A percentile compares a stretch with the other conserved stretches of the same genome.
Evolutionary conservation across 2,888 invertebrate genomes (phyloP).

Genomic region (Mamestra brassicae): DNA sequence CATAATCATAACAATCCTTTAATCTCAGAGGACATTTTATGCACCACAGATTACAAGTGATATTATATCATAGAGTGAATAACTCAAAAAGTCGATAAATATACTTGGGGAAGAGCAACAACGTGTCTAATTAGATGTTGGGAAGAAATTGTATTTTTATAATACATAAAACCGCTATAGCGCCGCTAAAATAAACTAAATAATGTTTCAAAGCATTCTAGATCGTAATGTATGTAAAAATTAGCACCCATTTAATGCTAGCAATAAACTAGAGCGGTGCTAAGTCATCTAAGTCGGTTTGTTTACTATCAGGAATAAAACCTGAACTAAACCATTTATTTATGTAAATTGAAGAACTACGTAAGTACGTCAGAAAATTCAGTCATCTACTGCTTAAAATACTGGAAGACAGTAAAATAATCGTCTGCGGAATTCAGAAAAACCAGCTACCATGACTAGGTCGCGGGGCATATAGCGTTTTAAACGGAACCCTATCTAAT

Average conservation of each 20-base stretch:
- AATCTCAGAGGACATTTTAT: slow-evolving; percentile 80
- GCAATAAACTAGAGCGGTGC: slow-evolving; percentile 81
- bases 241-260: slow-evolving; percentile 86
- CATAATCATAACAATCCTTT: slow-evolving; percentile 74
- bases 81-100: slow-evolving; percentile 66
- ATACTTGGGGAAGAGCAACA: slow-evolving; percentile 72
- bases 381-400: slow-evolving; percentile 79
- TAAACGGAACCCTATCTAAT: slow-evolving; percentile 69
- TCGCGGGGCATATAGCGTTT: slow-evolving; percentile 64
- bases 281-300: slow-evolving; percentile 58
- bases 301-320: slow-evolving; percentile 64
- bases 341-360: slow-evolving; percentile 68
- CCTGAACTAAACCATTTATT: slow-evolving; percentile 63
- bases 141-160: slow-evolving; percentile 56
- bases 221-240: slow-evolving; percentile 72
- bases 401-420: slow-evolving; percentile 87
- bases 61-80: slow-evolving; percentile 65
- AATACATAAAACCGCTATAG: slow-evolving; percentile 61
- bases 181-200: slow-evolving; percentile 58
- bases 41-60: slow-evolving; percentile 82
- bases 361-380: slow-evolving; percentile 60
- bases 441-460: slow-evolving; percentile 62
- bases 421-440: slow-evolving; percentile 63
- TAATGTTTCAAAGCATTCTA: slow-evolving; percentile 65
- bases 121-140: slow-evolving; percentile 68